Evolutionary conservation across 2,113 vertebrate species (phyloP).

Genomic region (Archilochus colubris): DNA sequence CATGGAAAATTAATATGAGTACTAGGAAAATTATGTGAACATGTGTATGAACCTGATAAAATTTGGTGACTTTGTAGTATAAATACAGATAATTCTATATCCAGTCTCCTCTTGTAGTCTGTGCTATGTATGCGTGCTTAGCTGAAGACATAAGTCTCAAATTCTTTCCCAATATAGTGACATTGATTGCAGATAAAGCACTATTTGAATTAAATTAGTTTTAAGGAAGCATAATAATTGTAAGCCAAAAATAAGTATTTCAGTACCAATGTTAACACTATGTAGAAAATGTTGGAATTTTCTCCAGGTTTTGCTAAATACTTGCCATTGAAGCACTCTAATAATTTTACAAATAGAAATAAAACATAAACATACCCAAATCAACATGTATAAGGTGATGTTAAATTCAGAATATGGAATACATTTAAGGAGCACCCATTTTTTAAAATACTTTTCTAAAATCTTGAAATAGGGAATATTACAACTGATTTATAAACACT

Average conservation of each 20-base stretch:
- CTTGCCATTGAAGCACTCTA: not conserved
- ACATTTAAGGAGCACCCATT: not conserved
- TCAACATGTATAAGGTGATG: not conserved
- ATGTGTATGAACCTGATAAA: constrained; percentile 5
- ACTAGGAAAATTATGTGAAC: constrained; percentile 14
- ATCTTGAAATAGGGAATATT: not conserved
- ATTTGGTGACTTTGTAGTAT: constrained; percentile 20
- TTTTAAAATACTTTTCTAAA: not conserved
- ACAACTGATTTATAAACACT: not conserved
- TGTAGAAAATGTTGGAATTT: not conserved
- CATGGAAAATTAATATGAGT: constrained; percentile 12
- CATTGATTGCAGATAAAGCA: constrained; percentile 71
- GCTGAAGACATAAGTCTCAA: constrained; percentile 60
- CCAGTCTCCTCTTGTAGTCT: constrained; percentile 35
- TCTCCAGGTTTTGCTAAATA: not conserved
- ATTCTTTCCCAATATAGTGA: constrained; percentile 57
- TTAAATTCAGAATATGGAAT: not conserved
- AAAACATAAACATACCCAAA: too few species aligned
- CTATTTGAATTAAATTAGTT: constrained; percentile 52
- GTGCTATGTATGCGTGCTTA: constrained; percentile 45
- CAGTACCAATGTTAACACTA: not conserved
- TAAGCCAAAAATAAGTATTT: not conserved
- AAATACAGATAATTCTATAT: constrained; percentile 62
- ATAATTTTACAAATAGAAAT: not conserved
- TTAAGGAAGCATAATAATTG: constrained; percentile 12